Evolutionary conservation across 2,797 vertebrate species (phyloP), one percentile per base, ranked within the genome.

Genomic region (Acanthurus leucopareius): DNA sequence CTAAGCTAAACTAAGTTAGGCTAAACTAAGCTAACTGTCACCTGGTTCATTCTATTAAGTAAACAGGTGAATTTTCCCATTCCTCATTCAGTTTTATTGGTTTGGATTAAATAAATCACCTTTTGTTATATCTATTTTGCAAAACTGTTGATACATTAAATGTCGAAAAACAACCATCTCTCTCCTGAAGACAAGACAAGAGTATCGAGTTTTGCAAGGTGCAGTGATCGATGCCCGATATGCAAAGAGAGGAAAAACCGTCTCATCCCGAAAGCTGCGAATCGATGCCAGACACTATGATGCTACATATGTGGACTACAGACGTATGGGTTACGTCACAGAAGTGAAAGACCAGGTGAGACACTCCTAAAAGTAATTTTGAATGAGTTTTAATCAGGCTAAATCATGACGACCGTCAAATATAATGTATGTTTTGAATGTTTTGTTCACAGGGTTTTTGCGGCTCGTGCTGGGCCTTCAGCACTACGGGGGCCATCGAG

Each of bases 391-490:
- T 17, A 40, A 54, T 6, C 3, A 38, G 35, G 16, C 13, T 17
- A 22, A 73, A 59, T 58, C 13, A 2, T 28, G 25, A 63, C 17
- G 62, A 32, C 2, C 35, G 22, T 80, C 16, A 68, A 17, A 51
- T 60, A 3, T 22, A 16, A 16, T 42, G 1, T 20, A 3, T 10
- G 38, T 51, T 69, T 61, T 56, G 19, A 79, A 47, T 60, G 13
- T 19, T 62, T 13, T 32, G 2, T 57, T 80, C 59, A 7, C 74
- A 96, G 96, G 95, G 95, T 19, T 95, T 90, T 84, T 96, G 96
- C 81, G 96, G 96, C 28, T 96, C 96, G 0, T 96, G 96, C 84
- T 96, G 96, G 96, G 95, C 96, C 42, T 96, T 96, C 83, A 96
- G 96, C 89, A 95, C 95, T 48, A 96, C 95, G 0, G 96, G 95